Base-by-base conservation (phyloP, 2,888 invertebrate species). In the Hemithea aestivaria region DNA sequence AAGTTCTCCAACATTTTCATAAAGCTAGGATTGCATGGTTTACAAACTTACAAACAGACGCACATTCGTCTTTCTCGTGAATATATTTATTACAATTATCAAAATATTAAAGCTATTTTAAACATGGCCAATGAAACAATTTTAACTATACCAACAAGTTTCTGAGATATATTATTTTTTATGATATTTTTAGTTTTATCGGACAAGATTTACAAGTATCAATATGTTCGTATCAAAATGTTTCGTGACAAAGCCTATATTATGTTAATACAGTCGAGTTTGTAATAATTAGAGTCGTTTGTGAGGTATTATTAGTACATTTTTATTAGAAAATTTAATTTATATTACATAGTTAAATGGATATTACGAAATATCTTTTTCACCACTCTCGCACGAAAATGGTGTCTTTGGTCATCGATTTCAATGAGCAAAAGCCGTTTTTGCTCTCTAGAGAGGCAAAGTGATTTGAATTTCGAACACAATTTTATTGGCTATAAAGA, bases 41-140 rank as follows among this genome's bases (percentile, higher is more conserved):
- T 72, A 75, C 73, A 72, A 57, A 65, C 66, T 59, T 68, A 58
- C 66, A 20, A 10, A n/a, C 21, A 10, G 22, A 58, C 44, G 57
- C 58, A 28, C 35, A 53, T n/a, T n/a, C n/a, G n/a, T n/a, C n/a
- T n/a, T n/a, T 22, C 35, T 39, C 32, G 29, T 38, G 46, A 43
- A 46, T 45, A 58, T 45, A 62, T 63, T 69, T 62, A 60, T 67
- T 68, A 73, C 66, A 75, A 69, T n/a, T 73, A 70, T 74, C 69
- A 75, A 78, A 74, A 70, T 66, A 74, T 82, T 82, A 80, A 82
- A 83, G 82, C 82, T 83, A 78, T 82, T 56, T 62, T 67, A 70
- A 76, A 81, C 74, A 75, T 80, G 79, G 80, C 75, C 73, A 68
- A 72, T 69, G 62, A 74, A 67, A 59, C 74, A 79, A 78, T 75